Evolutionary conservation across 2,888 invertebrate species (phyloP), one percentile per base, ranked within the genome.

Genomic region (Smittia aterrima): DNA sequence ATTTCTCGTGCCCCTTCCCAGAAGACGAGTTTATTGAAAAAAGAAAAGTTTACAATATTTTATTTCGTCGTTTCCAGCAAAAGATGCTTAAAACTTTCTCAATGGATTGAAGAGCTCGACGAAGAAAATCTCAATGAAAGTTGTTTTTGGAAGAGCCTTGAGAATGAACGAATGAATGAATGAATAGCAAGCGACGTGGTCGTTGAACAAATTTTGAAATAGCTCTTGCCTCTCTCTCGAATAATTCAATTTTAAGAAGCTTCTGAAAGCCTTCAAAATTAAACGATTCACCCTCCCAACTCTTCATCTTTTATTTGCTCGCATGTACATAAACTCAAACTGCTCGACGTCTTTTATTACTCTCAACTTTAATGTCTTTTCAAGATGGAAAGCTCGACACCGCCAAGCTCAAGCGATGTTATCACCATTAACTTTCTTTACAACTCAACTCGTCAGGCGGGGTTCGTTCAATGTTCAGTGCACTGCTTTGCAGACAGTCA

Each of bases 21-120:
- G 40, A 20, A 13, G 58, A 6, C 7, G 47, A 47, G 32, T 47
- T 66, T 66, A 66, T 66, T 66, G 66, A 32, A 66, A 66, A 27
- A 38, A 66, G 27, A 67, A 67, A 67, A 67, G 40, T 67, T 67
- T 67, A 40, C 66, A 66, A 38, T 67, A 13, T 67, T 67, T 40
- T 4, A 38, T 38, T 40, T 16, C 67, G 20, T 20, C 40, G 25
- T 40, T 40, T 22, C 1, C 4, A 66, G 40, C 16, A 20, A 67
- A 40, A 67, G 27, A 7, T n/a, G 27, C 38, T 67, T 67, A 67
- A 20, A 41, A 67, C 40, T 67, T 67, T 41, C 27, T 67, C 40
- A 67, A 22, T 18, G n/a, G 13, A 27, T 13, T 9, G 7, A 64
- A 66, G 13, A 27, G 27, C n/a, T 27, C 1, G 22, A 9, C 1